phyloP scores from a whole-genome alignment of 2,113 vertebrate genomes.

The Bostrychus sinensis region DNA sequence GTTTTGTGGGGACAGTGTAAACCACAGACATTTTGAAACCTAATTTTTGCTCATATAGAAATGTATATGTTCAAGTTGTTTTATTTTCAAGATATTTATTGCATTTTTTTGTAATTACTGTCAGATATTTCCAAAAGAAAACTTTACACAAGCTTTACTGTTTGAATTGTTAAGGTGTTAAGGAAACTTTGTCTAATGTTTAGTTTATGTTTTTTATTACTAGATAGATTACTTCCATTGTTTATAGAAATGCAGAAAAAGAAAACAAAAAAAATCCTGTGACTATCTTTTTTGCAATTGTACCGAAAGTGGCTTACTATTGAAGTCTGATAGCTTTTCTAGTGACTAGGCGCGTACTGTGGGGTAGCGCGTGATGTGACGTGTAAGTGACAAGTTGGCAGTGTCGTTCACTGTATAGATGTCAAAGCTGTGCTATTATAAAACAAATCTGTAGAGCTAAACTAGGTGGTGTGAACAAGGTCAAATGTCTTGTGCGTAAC shows the following conservation, averaged over 20 bases:
- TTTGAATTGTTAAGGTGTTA: conserved; percentile 88
- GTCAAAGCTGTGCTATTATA: conserved; percentile 83
- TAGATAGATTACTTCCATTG: conserved; percentile 88
- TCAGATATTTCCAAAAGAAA: conserved; percentile 80
- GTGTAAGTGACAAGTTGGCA: conserved; percentile 84
- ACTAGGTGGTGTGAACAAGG: conserved; percentile 81
- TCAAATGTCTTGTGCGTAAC: conserved; percentile 76
- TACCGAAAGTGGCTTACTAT: conserved; percentile 99
- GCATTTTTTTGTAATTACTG: conserved; percentile 78
- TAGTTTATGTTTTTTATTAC: conserved; percentile 91
- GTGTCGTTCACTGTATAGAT: conserved; percentile 84
- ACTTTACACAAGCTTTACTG: conserved; percentile 90
- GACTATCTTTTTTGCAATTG: conserved; percentile 95
- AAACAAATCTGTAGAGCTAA: conserved; percentile 81
- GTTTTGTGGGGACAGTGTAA: conserved; percentile 56
- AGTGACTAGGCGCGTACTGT: conserved; percentile 83
- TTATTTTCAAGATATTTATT: conserved; percentile 67
- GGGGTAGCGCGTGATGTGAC: conserved; percentile 81
- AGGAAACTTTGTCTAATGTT: conserved; percentile 87
- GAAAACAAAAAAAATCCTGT: conserved; percentile 85
- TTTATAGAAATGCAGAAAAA: conserved; percentile 88
- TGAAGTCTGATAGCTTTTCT: conserved; percentile 87
- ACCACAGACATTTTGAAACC: conserved; percentile 59
- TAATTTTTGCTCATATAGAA: conserved; percentile 59
- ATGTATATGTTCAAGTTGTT: conserved; percentile 60